Evolutionary conservation across 2,888 invertebrate species (phyloP).

Genomic region (Congeria kusceri): DNA sequence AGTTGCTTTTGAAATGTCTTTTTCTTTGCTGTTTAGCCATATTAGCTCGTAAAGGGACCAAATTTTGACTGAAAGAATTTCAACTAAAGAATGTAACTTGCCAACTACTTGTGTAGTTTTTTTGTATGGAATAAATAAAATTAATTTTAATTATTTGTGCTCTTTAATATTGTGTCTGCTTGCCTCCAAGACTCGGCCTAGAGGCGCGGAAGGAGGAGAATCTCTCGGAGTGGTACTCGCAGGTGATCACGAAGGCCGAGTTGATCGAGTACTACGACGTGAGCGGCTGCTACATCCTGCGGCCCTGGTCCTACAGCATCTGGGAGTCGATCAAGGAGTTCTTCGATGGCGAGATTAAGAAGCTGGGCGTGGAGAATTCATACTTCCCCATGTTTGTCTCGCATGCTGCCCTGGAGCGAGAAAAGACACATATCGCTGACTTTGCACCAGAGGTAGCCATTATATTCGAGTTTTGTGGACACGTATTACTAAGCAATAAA

Average conservation of each 20-base stretch:
- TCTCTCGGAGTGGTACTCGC: conserved; percentile 98
- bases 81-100: too few relatives aligned
- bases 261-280: conserved; percentile 99
- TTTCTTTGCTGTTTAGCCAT: too few relatives aligned
- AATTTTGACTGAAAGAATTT: too few relatives aligned
- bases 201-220: conserved; percentile 97
- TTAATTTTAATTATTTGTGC: too few relatives aligned
- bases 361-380: conserved; percentile 97
- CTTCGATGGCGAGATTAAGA: conserved; percentile 94
- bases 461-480: too few relatives aligned
- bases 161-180: too few relatives aligned
- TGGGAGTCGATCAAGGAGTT: conserved; percentile 96
- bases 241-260: conserved; percentile 94
- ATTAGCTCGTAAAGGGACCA: too few relatives aligned
- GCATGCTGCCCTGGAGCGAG: conserved; percentile 94
- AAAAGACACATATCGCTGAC: conserved; percentile 98
- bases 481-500: too few relatives aligned
- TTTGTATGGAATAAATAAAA: too few relatives aligned
- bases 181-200: conserved; percentile 93
- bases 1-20: too few relatives aligned
- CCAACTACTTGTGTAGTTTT: too few relatives aligned
- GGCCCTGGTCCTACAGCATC: conserved; percentile 98
- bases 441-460: conserved; percentile 96
- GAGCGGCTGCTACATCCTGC: conserved; percentile 98
- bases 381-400: conserved; percentile 99